phyloP scores from a whole-genome alignment of 2,888 invertebrate genomes.

The Agrochola macilenta region DNA sequence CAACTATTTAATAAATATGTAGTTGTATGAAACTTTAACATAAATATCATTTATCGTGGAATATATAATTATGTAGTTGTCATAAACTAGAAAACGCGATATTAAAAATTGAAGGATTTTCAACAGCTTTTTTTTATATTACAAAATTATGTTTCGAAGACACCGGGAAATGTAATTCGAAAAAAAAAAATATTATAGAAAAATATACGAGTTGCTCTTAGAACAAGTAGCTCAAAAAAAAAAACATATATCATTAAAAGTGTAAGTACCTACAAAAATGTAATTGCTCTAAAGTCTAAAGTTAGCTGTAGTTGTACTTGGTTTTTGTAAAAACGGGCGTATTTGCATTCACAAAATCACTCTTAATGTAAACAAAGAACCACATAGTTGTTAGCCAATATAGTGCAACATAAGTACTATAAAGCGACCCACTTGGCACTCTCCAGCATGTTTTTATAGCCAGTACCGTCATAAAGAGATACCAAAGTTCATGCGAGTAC shows the following conservation, averaged over 20 bases:
- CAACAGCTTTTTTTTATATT: no score
- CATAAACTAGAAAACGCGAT: background rate
- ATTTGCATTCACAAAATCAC: background rate
- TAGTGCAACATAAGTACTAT: constrained; percentile 32
- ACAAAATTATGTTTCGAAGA: background rate
- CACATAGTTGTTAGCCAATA: constrained; percentile 21
- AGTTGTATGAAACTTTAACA: background rate
- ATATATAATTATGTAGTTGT: no score
- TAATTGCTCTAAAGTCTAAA: background rate
- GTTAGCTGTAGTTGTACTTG: background rate
- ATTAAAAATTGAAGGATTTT: no score
- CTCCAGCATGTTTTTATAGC: constrained; percentile 47
- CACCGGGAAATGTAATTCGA: background rate
- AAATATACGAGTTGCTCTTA: background rate
- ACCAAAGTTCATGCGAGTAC: background rate
- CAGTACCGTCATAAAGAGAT: constrained; percentile 43
- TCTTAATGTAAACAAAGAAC: constrained; percentile 28
- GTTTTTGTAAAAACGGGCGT: background rate
- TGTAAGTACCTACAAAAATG: background rate
- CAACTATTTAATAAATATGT: background rate
- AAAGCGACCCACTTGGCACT: constrained; percentile 52
- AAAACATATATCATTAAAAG: background rate
- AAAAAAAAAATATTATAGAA: background rate
- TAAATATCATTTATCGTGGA: background rate
- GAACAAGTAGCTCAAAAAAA: background rate